A percentile compares a stretch with the other conserved stretches of the same genome.
Conservation (phyloP, 2,888 invertebrate genomes). For the Xylophagus ater region DNA sequence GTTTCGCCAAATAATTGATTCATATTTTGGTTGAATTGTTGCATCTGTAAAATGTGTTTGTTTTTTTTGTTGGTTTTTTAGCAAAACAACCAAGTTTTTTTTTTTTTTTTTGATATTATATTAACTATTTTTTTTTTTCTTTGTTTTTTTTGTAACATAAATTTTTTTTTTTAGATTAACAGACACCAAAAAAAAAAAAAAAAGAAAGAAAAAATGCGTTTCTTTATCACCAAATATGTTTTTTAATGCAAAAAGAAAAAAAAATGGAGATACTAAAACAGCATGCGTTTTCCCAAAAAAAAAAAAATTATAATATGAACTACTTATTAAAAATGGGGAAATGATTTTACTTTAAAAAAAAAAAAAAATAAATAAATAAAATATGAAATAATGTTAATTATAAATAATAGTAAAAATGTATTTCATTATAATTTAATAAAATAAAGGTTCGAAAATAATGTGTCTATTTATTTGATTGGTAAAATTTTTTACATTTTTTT, state of each 20-base stretch:
- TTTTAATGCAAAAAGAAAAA: neutral
- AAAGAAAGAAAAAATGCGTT: neutral
- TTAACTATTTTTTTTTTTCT: neutral
- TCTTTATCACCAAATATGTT: neutral
- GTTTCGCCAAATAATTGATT: slow-evolving; percentile 29
- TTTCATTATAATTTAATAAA: neutral
- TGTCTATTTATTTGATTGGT: neutral
- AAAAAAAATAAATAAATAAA: slow-evolving; percentile 1
- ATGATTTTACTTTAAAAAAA: slow-evolving; percentile 2
- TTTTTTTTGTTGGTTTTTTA: slow-evolving; percentile 8
- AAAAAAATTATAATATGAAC: neutral
- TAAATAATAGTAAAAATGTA: neutral
- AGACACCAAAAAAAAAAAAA: slow-evolving; percentile 1
- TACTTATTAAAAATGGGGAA: neutral
- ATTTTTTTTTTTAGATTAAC: neutral
- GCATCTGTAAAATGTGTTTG: slow-evolving; percentile 23
- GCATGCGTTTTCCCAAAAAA: too few species aligned
- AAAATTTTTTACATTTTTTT: neutral
- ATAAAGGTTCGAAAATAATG: neutral
- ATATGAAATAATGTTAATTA: neutral
- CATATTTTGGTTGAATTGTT: slow-evolving; percentile 23
- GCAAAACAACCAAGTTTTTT: slow-evolving; percentile 1
- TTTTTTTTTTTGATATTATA: slow-evolving; percentile 1
- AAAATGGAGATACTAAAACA: too few species aligned
- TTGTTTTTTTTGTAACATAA: slow-evolving; percentile 1